These are phyloP conservation scores for Malurus alboscapulatus DNA, from an alignment of 2,113 vertebrate species.

Conservation along the genomic window DNA sequence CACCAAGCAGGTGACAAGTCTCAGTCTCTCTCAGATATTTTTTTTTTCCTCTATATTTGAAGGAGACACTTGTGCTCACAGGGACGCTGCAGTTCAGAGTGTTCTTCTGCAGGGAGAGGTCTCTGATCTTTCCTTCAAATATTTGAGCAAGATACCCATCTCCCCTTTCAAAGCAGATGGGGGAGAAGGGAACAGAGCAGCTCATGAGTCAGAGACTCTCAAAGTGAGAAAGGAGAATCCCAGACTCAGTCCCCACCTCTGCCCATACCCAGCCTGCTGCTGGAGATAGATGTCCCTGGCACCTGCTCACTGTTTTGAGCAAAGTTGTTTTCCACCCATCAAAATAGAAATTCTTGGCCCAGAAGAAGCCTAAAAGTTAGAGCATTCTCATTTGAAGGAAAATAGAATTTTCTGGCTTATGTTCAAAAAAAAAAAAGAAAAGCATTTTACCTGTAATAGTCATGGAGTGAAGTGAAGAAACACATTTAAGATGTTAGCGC, in stretches of 20 bases:
- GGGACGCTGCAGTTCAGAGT: neutral
- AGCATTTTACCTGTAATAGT: neutral
- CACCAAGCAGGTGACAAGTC: neutral
- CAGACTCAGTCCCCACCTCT: neutral
- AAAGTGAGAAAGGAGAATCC: neutral
- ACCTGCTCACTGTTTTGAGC: neutral
- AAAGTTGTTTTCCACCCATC: neutral
- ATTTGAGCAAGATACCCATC: neutral
- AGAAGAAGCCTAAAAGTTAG: neutral
- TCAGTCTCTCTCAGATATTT: neutral
- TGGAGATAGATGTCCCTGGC: neutral
- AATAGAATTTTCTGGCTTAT: neutral
- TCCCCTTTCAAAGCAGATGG: neutral
- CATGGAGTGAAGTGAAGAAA: neutral
- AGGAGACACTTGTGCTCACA: neutral
- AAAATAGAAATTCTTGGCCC: neutral
- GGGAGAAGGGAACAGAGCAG: neutral
- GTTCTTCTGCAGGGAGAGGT: neutral
- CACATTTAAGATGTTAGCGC: neutral
- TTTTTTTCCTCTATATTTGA: neutral
- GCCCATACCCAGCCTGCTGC: neutral
- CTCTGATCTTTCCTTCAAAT: constrained; percentile 11
- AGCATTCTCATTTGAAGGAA: neutral
- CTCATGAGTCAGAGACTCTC: neutral
- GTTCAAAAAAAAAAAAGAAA: neutral